phyloP scores from a whole-genome alignment of 2,888 invertebrate species.

The Drosophila anomalata region DNA sequence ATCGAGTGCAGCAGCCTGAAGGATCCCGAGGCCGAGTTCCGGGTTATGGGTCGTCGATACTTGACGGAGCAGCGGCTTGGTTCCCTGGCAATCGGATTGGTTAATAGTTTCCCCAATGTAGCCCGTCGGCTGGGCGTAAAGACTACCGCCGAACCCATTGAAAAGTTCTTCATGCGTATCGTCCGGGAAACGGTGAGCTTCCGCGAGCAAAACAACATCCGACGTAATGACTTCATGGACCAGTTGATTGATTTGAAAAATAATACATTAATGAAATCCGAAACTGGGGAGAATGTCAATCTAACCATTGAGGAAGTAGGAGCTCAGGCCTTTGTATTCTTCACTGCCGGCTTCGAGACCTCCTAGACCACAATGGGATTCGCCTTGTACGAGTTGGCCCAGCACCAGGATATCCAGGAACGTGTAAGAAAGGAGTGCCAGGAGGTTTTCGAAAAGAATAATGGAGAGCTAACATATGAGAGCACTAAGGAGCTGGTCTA shows the following conservation, averaged over 20 bases:
- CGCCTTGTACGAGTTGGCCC: conserved; percentile 84
- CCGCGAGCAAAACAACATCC: conserved; percentile 75
- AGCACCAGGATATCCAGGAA: conserved; percentile 84
- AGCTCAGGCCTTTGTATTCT: conserved; percentile 86
- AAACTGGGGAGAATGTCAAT: conserved; percentile 64
- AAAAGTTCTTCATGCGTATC: conserved; percentile 73
- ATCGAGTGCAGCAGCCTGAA: conserved; percentile 83
- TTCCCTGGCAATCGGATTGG: conserved; percentile 30
- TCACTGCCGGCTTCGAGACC: conserved; percentile 85
- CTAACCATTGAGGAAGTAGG: conserved; percentile 83
- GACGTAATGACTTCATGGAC: conserved; percentile 84
- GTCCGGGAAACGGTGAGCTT: conserved; percentile 81
- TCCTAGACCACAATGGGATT: conserved; percentile 84
- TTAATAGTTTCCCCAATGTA: conserved; percentile 60
- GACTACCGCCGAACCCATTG: conserved; percentile 53
- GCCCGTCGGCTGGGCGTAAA: conserved; percentile 63
- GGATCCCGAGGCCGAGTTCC: conserved; percentile 82
- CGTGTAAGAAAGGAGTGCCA: conserved; percentile 83
- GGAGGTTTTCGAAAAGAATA: conserved; percentile 76
- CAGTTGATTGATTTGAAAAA: conserved; percentile 81
- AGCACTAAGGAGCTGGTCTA: conserved; percentile 83
- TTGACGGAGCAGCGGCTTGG: conserved; percentile 45
- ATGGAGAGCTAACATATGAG: conserved; percentile 83
- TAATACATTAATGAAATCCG: conserved; percentile 48
- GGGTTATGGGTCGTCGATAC: conserved; percentile 69